Evolutionary conservation across 2,797 vertebrate species (phyloP), one percentile per base, ranked within the genome.

Genomic region (Neosilurus hyrtlii): DNA sequence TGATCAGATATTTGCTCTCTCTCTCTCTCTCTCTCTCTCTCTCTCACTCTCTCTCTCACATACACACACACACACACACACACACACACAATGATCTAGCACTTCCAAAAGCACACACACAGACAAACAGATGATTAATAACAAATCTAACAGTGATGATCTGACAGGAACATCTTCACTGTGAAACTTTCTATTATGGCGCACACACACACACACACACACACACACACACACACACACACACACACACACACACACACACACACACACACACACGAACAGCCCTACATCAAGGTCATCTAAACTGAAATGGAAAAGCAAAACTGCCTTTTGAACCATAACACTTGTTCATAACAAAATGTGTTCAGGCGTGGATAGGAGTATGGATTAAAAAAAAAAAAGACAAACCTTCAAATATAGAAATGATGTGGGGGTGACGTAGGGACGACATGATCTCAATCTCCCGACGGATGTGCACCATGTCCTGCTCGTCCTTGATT

Each of bases 371-470:
- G 24, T 18, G 7, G 49, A 52, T 1, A 24, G n/a, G 2, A 35
- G 1, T 20, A 56, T 14, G 73, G 5, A 75, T 75, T 57, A 22
- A 80, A 35, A 14, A 52, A 62, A 61, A 79, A 87, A 86, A 91
- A 86, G 52, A 79, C 93, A 94, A 90, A 96, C 96, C 96, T 96
- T 96, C 96, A 85, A 96, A 96, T 92, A 96, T 96, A 89, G 95
- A 95, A 94, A 96, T 96, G 93, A 96, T 96, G 93, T 96, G 96
- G 89, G 96, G 95, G 90, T 96, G 96, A 90, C 83, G 95, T 90
- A 96, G 95, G 87, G 95, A 96, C 88, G 96, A 96, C 96, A 96
- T 96, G 92, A 96, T 96, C 92, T 96, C 96, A 87, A 96, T 97
- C 94, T 97, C 96, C 86, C 94, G 93, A 89, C 94, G 93, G 93